These are phyloP conservation scores for Pelusios castaneus DNA, from an alignment of 2,113 vertebrate genomes.

Conservation along the genomic window DNA sequence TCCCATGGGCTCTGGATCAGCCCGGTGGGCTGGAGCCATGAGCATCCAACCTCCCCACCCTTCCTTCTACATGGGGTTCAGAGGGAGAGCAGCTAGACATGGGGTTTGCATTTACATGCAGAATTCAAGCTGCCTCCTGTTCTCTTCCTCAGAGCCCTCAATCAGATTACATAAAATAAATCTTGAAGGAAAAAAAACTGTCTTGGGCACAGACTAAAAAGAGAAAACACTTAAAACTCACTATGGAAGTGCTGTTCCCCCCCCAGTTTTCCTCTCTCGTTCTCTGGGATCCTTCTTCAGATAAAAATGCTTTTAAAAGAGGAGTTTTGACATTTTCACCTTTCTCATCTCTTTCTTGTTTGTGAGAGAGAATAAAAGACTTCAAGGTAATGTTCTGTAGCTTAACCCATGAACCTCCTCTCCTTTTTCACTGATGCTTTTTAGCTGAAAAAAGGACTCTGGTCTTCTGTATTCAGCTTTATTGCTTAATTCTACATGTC, in stretches of 20 bases:
- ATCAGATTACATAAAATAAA: neutral
- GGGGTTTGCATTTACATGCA: neutral
- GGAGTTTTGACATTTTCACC: neutral
- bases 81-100: neutral
- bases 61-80: neutral
- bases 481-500: neutral
- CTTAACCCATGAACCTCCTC: neutral
- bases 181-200: neutral
- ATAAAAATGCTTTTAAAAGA: neutral
- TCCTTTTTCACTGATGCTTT: neutral
- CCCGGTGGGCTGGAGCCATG: neutral
- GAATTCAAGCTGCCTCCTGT: neutral
- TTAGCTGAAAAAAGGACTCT: neutral
- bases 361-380: neutral
- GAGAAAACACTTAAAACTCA: neutral
- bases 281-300: neutral
- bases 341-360: neutral
- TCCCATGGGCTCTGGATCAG: neutral
- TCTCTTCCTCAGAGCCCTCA: neutral
- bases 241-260: neutral
- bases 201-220: neutral
- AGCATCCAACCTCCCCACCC: neutral
- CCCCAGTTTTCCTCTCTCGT: neutral
- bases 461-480: neutral
- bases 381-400: neutral